Evolutionary conservation across 2,888 invertebrate species (phyloP).

Genomic region (Spisula solida): DNA sequence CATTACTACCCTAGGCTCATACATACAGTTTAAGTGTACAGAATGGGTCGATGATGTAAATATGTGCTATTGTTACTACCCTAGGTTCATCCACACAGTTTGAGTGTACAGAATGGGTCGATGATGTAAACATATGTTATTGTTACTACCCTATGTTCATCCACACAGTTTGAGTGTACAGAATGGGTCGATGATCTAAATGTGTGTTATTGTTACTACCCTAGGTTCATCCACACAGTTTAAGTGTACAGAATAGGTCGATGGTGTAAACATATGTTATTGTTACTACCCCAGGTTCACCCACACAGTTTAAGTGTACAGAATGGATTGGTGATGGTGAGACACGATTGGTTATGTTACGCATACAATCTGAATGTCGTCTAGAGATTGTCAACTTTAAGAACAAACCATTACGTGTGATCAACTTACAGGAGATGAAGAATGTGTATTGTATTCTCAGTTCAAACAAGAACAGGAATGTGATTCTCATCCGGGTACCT

Average conservation of each 20-base stretch:
- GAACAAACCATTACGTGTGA: constrained; percentile 77
- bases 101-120: constrained; percentile 82
- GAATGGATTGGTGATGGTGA: constrained; percentile 84
- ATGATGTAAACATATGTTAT: too few relatives aligned
- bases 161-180: constrained; percentile 69
- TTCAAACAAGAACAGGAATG: constrained; percentile 81
- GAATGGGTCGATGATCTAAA: constrained; percentile 83
- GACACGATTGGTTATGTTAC: constrained; percentile 76
- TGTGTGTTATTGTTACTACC: neutral
- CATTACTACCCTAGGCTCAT: too few relatives aligned
- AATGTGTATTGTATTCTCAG: constrained; percentile 76
- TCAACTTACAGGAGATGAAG: constrained; percentile 75
- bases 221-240: constrained; percentile 52
- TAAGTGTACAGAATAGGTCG: constrained; percentile 82
- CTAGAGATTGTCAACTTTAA: constrained; percentile 76
- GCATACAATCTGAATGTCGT: constrained; percentile 76
- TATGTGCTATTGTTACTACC: neutral
- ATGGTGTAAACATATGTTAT: neutral
- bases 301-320: constrained; percentile 69
- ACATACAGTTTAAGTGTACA: too few relatives aligned
- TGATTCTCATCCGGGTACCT: constrained; percentile 81
- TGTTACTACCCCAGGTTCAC: neutral
- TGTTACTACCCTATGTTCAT: neutral
- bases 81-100: constrained; percentile 52
- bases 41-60: too few relatives aligned